These are phyloP conservation scores for Leuctra nigra DNA, from an alignment of 2,888 invertebrate genomes.

Conservation along the genomic window DNA sequence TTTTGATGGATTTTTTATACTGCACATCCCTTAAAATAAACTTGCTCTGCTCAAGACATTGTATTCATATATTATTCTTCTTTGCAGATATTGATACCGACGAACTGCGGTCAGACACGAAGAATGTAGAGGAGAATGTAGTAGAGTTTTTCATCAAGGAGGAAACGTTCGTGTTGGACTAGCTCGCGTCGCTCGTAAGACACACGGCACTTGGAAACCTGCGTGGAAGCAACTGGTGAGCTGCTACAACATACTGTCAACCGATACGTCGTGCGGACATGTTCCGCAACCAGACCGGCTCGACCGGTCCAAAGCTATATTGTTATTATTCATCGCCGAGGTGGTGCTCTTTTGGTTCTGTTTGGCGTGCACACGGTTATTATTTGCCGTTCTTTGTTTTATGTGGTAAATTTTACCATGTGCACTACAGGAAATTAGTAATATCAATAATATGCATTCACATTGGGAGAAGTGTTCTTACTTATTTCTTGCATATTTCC, in stretches of 20 bases:
- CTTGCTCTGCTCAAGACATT: not conserved
- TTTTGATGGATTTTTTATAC: too few species aligned
- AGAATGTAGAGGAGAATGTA: conserved; percentile 88
- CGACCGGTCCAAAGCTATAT: too few species aligned
- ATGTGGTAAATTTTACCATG: conserved; percentile 38
- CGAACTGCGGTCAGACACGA: conserved; percentile 74
- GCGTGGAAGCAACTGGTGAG: not conserved
- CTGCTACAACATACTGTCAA: not conserved
- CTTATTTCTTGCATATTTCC: not conserved
- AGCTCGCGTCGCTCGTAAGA: conserved; percentile 34
- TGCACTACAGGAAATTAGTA: conserved; percentile 39
- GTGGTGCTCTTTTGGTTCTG: not conserved
- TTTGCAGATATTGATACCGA: conserved; percentile 88
- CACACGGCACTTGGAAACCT: conserved; percentile 25
- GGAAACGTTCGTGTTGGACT: conserved; percentile 76
- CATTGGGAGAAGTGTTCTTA: not conserved
- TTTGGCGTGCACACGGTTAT: not conserved
- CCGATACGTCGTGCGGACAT: too few species aligned
- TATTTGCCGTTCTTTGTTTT: conserved; percentile 24
- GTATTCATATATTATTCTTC: conserved; percentile 32
- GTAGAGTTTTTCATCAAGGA: conserved; percentile 98
- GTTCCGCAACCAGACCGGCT: too few species aligned
- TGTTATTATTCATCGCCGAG: not conserved
- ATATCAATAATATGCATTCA: not conserved
- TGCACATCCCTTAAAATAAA: too few species aligned